These are phyloP conservation scores for Rhagoletis zephyria DNA, from an alignment of 1,140 invertebrate species.

Conservation along the genomic window DNA sequence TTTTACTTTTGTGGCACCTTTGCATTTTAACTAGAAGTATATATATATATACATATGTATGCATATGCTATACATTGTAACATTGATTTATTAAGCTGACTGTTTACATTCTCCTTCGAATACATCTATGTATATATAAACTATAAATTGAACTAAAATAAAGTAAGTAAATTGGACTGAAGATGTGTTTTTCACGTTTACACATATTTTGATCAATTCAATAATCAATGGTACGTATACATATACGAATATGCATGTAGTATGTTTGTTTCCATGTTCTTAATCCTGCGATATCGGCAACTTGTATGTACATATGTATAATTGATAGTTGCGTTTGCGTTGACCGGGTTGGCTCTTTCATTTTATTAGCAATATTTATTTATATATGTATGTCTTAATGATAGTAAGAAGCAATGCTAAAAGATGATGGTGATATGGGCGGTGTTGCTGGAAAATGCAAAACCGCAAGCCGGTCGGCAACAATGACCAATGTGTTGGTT, in stretches of 20 bases:
- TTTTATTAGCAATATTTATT: conserved; percentile 5
- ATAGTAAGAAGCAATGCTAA: not conserved
- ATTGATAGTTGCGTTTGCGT: not conserved
- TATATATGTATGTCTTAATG: conserved; percentile 9
- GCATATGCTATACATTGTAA: not conserved
- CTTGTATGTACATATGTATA: not conserved
- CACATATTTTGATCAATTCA: not conserved
- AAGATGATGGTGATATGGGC: not conserved
- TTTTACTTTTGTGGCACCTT: conserved; percentile 37
- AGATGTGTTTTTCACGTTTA: not conserved
- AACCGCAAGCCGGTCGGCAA: not conserved
- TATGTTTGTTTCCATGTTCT: not conserved
- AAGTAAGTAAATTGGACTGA: conserved; percentile 27
- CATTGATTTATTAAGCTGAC: conserved; percentile 17
- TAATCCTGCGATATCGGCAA: not conserved
- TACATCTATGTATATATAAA: not conserved
- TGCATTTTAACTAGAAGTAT: not conserved
- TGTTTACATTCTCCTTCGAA: conserved; percentile 30
- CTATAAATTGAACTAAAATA: conserved; percentile 26
- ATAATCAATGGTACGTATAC: not conserved
- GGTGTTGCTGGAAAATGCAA: not conserved
- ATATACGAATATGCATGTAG: too few species aligned
- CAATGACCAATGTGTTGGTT: not conserved
- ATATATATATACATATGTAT: not conserved
- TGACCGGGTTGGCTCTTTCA: conserved; percentile 24